A percentile compares a stretch with the other conserved stretches of the same genome.
Evolutionary conservation across 2,888 invertebrate genomes (phyloP).

Genomic region (Clivina fossor): DNA sequence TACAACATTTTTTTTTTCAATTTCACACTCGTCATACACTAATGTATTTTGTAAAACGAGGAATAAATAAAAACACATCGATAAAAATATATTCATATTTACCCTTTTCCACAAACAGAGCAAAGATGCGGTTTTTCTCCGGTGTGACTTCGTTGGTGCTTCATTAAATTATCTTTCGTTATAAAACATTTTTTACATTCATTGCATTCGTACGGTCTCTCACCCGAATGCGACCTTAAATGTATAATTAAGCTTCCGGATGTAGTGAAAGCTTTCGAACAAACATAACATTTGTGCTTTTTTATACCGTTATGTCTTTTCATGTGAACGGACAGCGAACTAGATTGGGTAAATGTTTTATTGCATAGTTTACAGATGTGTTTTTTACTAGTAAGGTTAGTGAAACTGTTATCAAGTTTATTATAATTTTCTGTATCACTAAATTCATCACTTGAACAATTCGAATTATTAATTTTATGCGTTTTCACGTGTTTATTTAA

Average conservation of each 20-base stretch:
- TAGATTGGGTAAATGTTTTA: slow-evolving; percentile 20
- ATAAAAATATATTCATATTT: neutral
- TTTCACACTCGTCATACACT: too few relatives aligned
- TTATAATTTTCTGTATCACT: neutral
- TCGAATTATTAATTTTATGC: neutral
- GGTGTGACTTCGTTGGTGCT: slow-evolving; percentile 25
- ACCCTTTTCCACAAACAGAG: slow-evolving; percentile 32
- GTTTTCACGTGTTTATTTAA: slow-evolving; percentile 17
- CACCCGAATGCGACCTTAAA: slow-evolving; percentile 15
- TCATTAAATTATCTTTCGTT: slow-evolving; percentile 19
- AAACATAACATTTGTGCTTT: slow-evolving; percentile 22
- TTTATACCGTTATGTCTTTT: slow-evolving; percentile 20
- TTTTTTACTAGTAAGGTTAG: neutral
- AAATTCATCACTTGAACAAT: neutral
- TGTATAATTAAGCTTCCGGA: slow-evolving; percentile 21
- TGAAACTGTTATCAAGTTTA: slow-evolving; percentile 4
- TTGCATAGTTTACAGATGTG: slow-evolving; percentile 26
- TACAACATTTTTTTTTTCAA: too few relatives aligned
- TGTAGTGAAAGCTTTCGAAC: slow-evolving; percentile 26
- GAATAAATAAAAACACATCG: too few relatives aligned
- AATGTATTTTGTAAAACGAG: too few relatives aligned
- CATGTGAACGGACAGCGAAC: slow-evolving; percentile 19
- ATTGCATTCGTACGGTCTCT: slow-evolving; percentile 22
- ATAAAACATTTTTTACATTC: slow-evolving; percentile 26
- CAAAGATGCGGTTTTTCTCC: slow-evolving; percentile 28